Base-by-base conservation (phyloP, 92 coral and sea anemone genomes). In the Epizoanthus illoricatus region DNA sequence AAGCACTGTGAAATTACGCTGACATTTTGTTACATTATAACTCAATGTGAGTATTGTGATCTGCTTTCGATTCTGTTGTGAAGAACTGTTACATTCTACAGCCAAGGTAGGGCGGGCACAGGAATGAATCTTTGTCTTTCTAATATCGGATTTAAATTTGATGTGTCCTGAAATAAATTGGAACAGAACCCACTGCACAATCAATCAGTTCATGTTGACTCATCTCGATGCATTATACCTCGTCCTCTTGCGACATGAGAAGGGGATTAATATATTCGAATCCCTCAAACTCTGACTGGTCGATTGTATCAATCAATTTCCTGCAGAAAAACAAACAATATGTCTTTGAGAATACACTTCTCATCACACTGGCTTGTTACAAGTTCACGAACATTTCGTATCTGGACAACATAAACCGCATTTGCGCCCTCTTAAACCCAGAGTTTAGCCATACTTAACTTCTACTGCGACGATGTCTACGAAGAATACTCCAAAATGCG, bases 221-320 rank as follows among this genome's bases (percentile, higher is more conserved):
- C 49, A 28, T 49, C 9, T 57, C 47, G 61, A 42, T 54, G 60
- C 41, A 56, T 75, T 87, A 97, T 74, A 97, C 99, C 7, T 91
- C 88, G 47, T 97, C 99, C 84, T 96, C 99, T 45, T 93, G 93
- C 23, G 99, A 96, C 92, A 94, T 96, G 52, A 96, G 88, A 56
- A 97, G 89, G 8, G 99, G 99, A 85, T 97, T 97, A 71, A 97
- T 92, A 78, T 97, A 97, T 74, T 97, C 99, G 76, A 95, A 95
- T 24, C 98, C 98, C 85, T 95, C 98, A 72, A 95, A 95, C 84
- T 95, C 98, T 36, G 98, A 91, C 73, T 95, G 98, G 92, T 95
- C 98, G 60, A 95, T 95, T 40, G 98, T 94, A 65, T 97, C 99
- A 52, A 97, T 84, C 5, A 92, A 64, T 94, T 97, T 97, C 89